These are phyloP conservation scores for Eupithecia subfuscata DNA, from an alignment of 2,888 invertebrate species.

Conservation along the genomic window DNA sequence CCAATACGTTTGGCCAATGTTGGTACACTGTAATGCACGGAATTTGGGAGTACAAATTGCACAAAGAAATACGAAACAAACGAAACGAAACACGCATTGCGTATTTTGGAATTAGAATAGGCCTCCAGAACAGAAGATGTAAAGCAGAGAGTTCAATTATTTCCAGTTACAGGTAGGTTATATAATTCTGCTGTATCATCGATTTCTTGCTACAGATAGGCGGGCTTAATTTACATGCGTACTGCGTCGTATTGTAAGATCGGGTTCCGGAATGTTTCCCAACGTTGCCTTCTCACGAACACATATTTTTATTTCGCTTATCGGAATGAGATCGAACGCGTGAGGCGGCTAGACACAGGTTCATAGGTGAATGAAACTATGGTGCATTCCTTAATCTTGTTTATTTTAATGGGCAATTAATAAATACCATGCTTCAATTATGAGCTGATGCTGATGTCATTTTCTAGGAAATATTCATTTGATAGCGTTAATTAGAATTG, in stretches of 20 bases:
- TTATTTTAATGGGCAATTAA: slow-evolving; percentile 28
- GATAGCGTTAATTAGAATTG: slow-evolving; percentile 35
- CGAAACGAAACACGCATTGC: too few relatives aligned
- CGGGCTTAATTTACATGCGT: slow-evolving; percentile 34
- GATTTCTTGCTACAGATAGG: slow-evolving; percentile 22
- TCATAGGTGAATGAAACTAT: slow-evolving; percentile 58
- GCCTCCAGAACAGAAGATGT: not conserved
- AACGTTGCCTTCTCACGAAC: slow-evolving; percentile 40
- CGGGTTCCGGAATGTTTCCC: slow-evolving; percentile 39
- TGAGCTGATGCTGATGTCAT: slow-evolving; percentile 23
- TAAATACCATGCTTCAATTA: slow-evolving; percentile 29
- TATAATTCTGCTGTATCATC: slow-evolving; percentile 3
- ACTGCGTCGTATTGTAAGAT: slow-evolving; percentile 28
- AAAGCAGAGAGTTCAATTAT: not conserved
- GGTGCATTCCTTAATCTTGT: slow-evolving; percentile 45
- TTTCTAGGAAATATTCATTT: slow-evolving; percentile 29
- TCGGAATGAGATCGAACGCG: slow-evolving; percentile 50
- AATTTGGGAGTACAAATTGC: too few relatives aligned
- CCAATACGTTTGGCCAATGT: too few relatives aligned
- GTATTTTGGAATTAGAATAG: too few relatives aligned
- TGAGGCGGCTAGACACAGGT: slow-evolving; percentile 50
- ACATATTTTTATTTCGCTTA: slow-evolving; percentile 54
- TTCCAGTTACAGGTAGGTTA: not conserved
- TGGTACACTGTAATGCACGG: too few relatives aligned
- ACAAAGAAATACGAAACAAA: too few relatives aligned